A percentile compares a stretch with the other conserved stretches of the same genome.
These are phyloP conservation scores for Epistrophe eligans DNA, from an alignment of 2,888 invertebrate species.

Conservation along the genomic window DNA sequence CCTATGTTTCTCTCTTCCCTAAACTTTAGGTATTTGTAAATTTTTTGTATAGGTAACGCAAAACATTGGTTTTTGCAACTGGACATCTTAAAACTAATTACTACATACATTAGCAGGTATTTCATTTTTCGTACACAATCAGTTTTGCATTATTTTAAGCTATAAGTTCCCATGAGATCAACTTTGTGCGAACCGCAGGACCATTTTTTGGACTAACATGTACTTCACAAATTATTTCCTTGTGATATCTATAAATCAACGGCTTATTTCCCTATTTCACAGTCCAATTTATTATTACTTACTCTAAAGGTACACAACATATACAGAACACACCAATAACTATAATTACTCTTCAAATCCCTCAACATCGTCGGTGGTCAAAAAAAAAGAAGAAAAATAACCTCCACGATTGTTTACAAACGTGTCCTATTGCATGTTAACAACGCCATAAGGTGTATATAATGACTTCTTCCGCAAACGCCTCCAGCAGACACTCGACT, in stretches of 20 bases:
- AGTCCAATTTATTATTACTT: neutral
- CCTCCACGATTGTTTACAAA: constrained; percentile 34
- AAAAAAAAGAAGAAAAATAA: neutral
- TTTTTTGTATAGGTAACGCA: no score
- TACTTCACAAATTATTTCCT: neutral
- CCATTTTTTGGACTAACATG: neutral
- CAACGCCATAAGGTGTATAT: constrained; percentile 40
- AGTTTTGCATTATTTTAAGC: no score
- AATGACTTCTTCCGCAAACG: constrained; percentile 69
- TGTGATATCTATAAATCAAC: neutral
- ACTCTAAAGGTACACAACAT: no score
- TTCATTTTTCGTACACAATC: no score
- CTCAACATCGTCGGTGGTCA: constrained; percentile 33
- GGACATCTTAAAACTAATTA: no score
- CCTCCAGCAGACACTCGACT: constrained; percentile 50
- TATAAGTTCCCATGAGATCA: no score
- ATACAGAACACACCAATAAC: constrained; percentile 4
- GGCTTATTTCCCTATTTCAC: constrained; percentile 11
- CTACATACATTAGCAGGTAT: no score
- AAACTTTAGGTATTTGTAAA: no score
- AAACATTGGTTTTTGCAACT: no score
- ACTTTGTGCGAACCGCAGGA: neutral
- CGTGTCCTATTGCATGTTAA: constrained; percentile 49
- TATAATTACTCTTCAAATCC: neutral
- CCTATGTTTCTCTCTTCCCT: no score